Evolutionary conservation across 2,888 invertebrate genomes (phyloP).

Genomic region (Ochropleura leucogaster): DNA sequence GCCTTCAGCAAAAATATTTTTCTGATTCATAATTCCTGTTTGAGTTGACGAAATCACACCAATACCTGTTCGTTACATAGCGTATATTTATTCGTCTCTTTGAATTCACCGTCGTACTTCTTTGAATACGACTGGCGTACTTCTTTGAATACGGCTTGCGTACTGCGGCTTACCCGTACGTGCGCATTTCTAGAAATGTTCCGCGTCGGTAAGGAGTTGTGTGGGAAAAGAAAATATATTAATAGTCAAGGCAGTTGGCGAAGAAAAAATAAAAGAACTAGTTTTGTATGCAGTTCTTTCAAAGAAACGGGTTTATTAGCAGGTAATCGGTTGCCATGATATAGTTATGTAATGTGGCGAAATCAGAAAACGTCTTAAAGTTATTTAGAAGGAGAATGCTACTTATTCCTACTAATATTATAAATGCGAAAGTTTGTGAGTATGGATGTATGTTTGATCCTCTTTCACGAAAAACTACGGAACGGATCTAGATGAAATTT

Average conservation of each 20-base stretch:
- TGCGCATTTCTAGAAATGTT: conserved; percentile 32
- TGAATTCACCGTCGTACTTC: conserved; percentile 26
- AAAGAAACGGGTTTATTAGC: not conserved
- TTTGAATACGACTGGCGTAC: conserved; percentile 43
- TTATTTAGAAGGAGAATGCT: too few relatives aligned
- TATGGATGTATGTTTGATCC: not conserved
- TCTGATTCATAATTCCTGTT: conserved; percentile 36
- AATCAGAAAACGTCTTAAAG: not conserved
- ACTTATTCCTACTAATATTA: too few relatives aligned
- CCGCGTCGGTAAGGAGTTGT: conserved; percentile 7
- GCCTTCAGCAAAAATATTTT: conserved; percentile 18
- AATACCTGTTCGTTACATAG: conserved; percentile 11
- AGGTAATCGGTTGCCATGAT: not conserved
- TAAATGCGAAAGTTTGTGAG: not conserved
- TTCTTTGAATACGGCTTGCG: conserved; percentile 43
- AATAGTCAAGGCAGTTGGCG: conserved; percentile 5
- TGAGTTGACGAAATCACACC: conserved; percentile 19
- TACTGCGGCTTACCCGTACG: conserved; percentile 29
- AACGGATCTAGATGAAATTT: too few relatives aligned
- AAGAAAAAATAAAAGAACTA: conserved; percentile 12
- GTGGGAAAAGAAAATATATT: conserved; percentile 1
- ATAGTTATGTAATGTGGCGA: not conserved
- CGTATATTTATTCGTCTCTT: conserved; percentile 18
- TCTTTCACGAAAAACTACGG: too few relatives aligned
- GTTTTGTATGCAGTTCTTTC: not conserved